These are phyloP conservation scores for Diaphora mendica DNA, from an alignment of 2,888 invertebrate genomes.

Conservation along the genomic window DNA sequence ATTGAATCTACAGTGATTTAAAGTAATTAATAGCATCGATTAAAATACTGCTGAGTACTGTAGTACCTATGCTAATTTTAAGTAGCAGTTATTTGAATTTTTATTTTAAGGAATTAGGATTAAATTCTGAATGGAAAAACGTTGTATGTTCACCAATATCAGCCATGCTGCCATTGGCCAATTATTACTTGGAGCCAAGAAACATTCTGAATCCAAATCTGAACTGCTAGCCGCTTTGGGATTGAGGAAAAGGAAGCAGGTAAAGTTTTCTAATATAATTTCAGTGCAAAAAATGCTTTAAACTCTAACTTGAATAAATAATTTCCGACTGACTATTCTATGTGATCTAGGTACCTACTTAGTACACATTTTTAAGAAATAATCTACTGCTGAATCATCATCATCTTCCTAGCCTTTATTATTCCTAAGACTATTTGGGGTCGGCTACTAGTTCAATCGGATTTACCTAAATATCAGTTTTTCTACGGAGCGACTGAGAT, in stretches of 20 bases:
- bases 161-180: slow-evolving; percentile 66
- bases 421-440: too few species aligned
- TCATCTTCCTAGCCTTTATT: too few species aligned
- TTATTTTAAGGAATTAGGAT: slow-evolving; percentile 53
- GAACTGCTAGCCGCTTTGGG: slow-evolving; percentile 61
- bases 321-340: neutral
- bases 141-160: slow-evolving; percentile 69
- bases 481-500: too few species aligned
- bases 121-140: slow-evolving; percentile 37
- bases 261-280: slow-evolving; percentile 16
- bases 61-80: neutral
- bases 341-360: too few species aligned
- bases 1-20: neutral
- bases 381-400: too few species aligned
- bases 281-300: neutral
- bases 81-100: too few species aligned
- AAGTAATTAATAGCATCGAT: neutral
- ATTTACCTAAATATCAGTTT: too few species aligned
- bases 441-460: too few species aligned
- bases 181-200: slow-evolving; percentile 61
- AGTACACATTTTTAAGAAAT: too few species aligned
- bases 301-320: neutral
- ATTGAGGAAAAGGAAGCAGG: slow-evolving; percentile 22
- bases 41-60: neutral
- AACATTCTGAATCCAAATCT: slow-evolving; percentile 19